Conservation (phyloP, 2,113 vertebrate species). For the Phyllostomus discolor region DNA sequence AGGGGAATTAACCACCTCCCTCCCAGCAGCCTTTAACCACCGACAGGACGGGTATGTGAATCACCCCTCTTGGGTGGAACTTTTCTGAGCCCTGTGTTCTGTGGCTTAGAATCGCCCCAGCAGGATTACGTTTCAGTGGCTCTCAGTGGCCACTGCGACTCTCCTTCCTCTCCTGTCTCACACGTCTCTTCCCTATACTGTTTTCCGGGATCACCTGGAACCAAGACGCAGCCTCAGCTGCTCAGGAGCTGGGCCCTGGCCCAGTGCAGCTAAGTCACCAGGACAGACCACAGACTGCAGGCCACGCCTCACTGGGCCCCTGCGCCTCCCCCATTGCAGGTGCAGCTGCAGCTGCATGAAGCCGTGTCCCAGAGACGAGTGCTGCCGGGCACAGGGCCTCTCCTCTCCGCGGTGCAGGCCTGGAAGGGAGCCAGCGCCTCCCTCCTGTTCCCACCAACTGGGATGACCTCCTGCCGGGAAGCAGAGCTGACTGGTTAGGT, state of each 20-base stretch:
- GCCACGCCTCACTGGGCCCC: rapidly evolving
- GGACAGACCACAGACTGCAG: background rate
- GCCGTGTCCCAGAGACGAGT: background rate
- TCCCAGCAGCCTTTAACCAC: background rate
- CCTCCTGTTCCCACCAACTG: background rate
- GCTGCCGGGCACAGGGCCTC: background rate
- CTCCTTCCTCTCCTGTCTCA: background rate
- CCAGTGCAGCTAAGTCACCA: background rate
- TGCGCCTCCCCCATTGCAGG: rapidly evolving
- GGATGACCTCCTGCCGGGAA: background rate
- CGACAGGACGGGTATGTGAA: background rate
- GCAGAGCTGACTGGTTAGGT: rapidly evolving
- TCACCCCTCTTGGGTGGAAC: background rate
- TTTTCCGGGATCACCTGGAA: background rate
- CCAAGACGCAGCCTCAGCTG: background rate
- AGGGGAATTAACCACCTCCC: background rate
- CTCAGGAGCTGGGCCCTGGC: background rate
- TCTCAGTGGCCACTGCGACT: background rate
- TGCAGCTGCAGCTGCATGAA: background rate
- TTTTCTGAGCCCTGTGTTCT: background rate
- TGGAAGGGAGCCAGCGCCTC: background rate
- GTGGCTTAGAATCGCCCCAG: background rate
- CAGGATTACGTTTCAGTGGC: background rate
- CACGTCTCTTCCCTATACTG: background rate
- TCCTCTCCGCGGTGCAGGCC: background rate